Base-by-base conservation (phyloP, 2,797 vertebrate genomes). In the Macropodus opercularis region DNA sequence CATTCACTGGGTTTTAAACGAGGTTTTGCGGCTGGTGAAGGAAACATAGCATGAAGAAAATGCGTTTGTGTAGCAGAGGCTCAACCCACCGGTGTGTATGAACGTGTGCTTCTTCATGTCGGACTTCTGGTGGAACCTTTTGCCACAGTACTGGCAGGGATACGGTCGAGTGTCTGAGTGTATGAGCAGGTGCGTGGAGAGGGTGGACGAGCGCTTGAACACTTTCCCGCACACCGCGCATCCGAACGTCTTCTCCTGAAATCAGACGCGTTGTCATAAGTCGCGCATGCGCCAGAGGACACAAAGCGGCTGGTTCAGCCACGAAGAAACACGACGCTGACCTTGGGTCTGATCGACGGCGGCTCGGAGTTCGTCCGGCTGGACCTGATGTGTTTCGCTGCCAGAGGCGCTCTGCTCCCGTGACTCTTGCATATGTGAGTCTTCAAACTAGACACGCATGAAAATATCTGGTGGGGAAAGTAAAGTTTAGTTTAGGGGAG, bases 41-140 rank as follows among this genome's bases (percentile, higher is more conserved):
- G n/a, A n/a, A n/a, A n/a, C n/a, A n/a, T n/a, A n/a, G n/a, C n/a
- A n/a, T n/a, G n/a, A n/a, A n/a, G n/a, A n/a, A n/a, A n/a, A n/a
- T n/a, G n/a, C n/a, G n/a, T n/a, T n/a, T n/a, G n/a, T n/a, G n/a
- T n/a, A n/a, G n/a, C n/a, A n/a, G n/a, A n/a, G n/a, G n/a, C n/a
- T n/a, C n/a, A 23, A 72, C 83, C 67, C 60, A 91, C 89, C 88
- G 0, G 87, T 88, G 75, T 90, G 88, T 59, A 91, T 92, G 72
- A 93, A 94, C 14, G 93, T 94, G 85, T 94, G 93, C 54, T 94
- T 94, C 86, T 94, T 94, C 93, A 94, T 94, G 84, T 93, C 91
- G 0, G 88, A 93, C 76, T 94, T 94, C 81, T 94, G 93, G 81
- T 94, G 91, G 73, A 91, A 93, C 50, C 81, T 63, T 66, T 92